Percentiles rank a stretch among this genome's conserved stretches.
These are phyloP conservation scores for Halcyon smyrnensis DNA, from an alignment of 2,797 vertebrate genomes.

Conservation along the genomic window DNA sequence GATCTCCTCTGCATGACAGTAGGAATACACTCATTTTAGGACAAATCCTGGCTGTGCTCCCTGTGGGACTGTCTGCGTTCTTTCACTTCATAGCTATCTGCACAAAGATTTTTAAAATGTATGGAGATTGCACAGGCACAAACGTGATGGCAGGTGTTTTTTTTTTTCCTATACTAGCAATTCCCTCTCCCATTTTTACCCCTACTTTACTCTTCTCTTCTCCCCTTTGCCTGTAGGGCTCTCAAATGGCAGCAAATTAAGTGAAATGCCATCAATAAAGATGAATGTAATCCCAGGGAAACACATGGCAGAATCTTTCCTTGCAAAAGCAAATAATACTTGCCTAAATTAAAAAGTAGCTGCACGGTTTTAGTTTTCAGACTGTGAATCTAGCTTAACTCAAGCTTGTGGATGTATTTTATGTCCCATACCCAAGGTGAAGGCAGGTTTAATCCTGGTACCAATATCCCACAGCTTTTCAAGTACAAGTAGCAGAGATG, in stretches of 20 bases:
- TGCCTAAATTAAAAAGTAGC: neutral
- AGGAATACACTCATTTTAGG: neutral
- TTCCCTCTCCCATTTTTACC: slow-evolving; percentile 42
- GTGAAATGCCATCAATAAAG: slow-evolving; percentile 64
- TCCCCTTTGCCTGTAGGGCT: slow-evolving; percentile 30
- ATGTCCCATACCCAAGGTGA: neutral
- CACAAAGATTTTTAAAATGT: slow-evolving; percentile 2
- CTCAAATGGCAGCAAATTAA: slow-evolving; percentile 62
- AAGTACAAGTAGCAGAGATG: neutral
- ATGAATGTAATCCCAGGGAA: slow-evolving; percentile 47
- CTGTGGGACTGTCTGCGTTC: neutral
- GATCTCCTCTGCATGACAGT: neutral
- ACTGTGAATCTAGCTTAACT: neutral
- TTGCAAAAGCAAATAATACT: slow-evolving; percentile 7
- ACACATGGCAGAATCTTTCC: neutral
- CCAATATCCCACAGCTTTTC: neutral
- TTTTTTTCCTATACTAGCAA: neutral
- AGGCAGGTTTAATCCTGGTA: neutral
- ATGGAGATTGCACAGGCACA: neutral
- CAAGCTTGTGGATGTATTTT: neutral
- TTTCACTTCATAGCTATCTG: slow-evolving; percentile 14
- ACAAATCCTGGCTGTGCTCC: neutral
- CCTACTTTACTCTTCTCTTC: slow-evolving; percentile 22
- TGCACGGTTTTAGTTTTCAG: neutral
- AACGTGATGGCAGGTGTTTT: neutral